phyloP scores from a whole-genome alignment of 2,888 invertebrate genomes.

The Nomada fucata region DNA sequence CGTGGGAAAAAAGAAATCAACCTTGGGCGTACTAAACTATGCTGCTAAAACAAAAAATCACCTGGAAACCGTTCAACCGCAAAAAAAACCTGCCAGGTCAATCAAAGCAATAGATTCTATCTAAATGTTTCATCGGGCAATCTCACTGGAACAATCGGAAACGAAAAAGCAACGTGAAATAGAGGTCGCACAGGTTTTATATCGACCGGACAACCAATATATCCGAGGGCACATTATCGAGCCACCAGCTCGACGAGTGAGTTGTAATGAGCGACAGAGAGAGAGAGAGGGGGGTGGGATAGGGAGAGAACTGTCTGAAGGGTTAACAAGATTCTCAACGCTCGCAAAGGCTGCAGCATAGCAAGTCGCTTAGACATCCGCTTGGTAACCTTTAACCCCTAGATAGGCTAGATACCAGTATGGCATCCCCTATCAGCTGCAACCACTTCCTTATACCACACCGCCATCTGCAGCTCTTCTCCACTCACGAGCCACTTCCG shows the following conservation, averaged over 20 bases:
- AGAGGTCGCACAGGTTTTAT: not conserved
- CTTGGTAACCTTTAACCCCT: slow-evolving; percentile 55
- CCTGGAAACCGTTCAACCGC: not conserved
- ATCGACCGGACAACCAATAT: slow-evolving; percentile 26
- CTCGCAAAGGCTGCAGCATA: slow-evolving; percentile 58
- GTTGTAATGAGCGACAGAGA: not conserved
- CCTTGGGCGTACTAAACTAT: not conserved
- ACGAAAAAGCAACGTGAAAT: not conserved
- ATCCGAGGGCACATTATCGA: slow-evolving; percentile 30
- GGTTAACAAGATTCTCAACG: slow-evolving; percentile 69
- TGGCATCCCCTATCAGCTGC: slow-evolving; percentile 47
- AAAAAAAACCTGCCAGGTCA: not conserved
- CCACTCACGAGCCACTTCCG: slow-evolving; percentile 58
- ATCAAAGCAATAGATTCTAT: not conserved
- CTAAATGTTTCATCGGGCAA: not conserved
- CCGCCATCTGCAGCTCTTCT: slow-evolving; percentile 30
- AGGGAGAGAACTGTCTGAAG: slow-evolving; percentile 20
- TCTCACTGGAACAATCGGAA: not conserved
- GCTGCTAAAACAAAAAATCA: too few species aligned
- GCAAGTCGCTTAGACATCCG: slow-evolving; percentile 52
- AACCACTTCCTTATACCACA: slow-evolving; percentile 38
- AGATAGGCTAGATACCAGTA: slow-evolving; percentile 39
- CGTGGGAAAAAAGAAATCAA: not conserved
- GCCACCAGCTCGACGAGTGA: slow-evolving; percentile 7
- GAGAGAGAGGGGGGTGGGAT: not conserved